These are phyloP conservation scores for Pipistrellus kuhlii DNA, from an alignment of 2,797 vertebrate species.

Conservation along the genomic window DNA sequence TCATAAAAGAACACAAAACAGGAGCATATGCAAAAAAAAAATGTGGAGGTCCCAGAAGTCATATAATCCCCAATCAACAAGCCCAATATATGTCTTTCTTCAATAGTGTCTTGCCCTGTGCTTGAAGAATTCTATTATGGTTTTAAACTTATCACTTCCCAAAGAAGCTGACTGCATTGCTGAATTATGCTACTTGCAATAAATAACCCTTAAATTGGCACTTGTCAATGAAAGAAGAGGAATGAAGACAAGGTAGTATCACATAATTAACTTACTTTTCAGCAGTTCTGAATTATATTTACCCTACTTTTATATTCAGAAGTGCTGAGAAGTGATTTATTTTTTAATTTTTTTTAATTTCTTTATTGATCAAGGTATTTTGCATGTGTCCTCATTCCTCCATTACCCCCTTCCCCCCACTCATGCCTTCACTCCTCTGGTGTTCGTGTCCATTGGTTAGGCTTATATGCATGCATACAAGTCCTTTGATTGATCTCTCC, in stretches of 20 bases:
- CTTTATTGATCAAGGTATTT: too few relatives aligned
- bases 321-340: background rate
- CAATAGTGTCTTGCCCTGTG: background rate
- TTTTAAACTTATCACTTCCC: background rate
- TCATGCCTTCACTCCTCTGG: too few relatives aligned
- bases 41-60: background rate
- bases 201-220: background rate
- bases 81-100: background rate
- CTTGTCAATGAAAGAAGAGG: background rate
- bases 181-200: background rate
- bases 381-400: too few relatives aligned
- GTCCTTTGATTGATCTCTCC: too few relatives aligned
- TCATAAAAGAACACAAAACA: background rate
- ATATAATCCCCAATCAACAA: background rate
- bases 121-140: background rate
- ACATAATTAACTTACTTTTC: background rate
- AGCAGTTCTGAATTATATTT: background rate
- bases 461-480: too few relatives aligned
- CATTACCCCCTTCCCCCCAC: too few relatives aligned
- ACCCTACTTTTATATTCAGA: background rate
- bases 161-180: background rate
- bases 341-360: too few relatives aligned
- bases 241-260: background rate
- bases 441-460: too few relatives aligned
- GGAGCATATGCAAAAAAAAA: background rate